phyloP scores from a whole-genome alignment of 2,888 invertebrate genomes.

The Pseudococcus jackbeardsleyi region DNA sequence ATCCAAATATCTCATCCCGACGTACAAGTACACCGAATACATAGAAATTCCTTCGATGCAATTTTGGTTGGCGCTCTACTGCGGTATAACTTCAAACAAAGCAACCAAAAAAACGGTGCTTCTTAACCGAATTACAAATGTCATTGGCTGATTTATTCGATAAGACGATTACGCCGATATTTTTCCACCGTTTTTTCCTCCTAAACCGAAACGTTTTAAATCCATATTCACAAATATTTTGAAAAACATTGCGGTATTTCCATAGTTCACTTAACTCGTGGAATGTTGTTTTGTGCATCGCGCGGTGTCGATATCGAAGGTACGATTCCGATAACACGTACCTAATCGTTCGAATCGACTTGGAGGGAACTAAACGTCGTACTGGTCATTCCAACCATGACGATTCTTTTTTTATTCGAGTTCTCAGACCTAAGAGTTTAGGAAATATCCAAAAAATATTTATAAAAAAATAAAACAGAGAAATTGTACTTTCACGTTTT shows the following conservation, averaged over 20 bases:
- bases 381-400: constrained; percentile 43
- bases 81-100: constrained; percentile 47
- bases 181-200: neutral
- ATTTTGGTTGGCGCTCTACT: neutral
- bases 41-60: neutral
- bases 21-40: neutral
- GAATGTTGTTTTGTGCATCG: constrained; percentile 27
- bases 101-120: constrained; percentile 27
- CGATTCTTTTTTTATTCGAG: constrained; percentile 30
- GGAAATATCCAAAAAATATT: constrained; percentile 6
- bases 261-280: constrained; percentile 58
- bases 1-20: neutral
- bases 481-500: constrained; percentile 52
- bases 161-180: constrained; percentile 24
- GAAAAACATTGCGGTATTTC: constrained; percentile 55
- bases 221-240: constrained; percentile 56
- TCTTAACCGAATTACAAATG: constrained; percentile 49
- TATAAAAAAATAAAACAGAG: neutral
- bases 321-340: constrained; percentile 14
- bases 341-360: constrained; percentile 20
- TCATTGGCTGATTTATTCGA: constrained; percentile 47
- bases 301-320: constrained; percentile 34
- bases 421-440: neutral
- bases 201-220: constrained; percentile 15
- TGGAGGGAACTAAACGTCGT: too few relatives aligned